phyloP scores from a whole-genome alignment of 2,113 vertebrate species.

The Dromaius novaehollandiae region DNA sequence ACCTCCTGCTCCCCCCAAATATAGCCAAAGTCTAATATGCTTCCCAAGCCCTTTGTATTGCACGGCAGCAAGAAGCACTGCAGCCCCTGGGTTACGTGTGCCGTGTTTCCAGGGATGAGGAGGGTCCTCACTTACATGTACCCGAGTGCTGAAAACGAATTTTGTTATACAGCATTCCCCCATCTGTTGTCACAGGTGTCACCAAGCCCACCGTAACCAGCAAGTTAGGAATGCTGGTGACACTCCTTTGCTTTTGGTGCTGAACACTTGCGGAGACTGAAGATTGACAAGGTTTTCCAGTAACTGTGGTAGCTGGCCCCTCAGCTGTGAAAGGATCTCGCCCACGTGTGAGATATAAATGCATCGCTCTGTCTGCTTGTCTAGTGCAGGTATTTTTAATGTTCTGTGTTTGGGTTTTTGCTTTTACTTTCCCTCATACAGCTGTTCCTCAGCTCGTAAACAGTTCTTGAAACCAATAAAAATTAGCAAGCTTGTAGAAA shows the following conservation, averaged over 20 bases:
- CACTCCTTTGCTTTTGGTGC: background rate
- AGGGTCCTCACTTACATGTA: rapidly evolving
- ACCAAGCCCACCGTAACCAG: rapidly evolving
- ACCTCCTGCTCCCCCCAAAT: background rate
- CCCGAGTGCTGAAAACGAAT: background rate
- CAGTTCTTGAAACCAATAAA: background rate
- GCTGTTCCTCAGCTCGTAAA: background rate
- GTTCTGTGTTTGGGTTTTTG: background rate
- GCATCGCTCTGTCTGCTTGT: background rate
- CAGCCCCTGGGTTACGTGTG: background rate
- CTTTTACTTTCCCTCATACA: background rate
- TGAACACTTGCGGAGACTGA: background rate
- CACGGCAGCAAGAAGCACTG: background rate
- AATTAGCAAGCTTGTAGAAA: slow-evolving; percentile 24
- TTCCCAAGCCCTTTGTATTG: background rate
- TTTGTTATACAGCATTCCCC: background rate
- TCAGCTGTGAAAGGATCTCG: background rate
- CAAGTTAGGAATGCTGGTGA: background rate
- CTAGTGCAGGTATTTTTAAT: background rate
- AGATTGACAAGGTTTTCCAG: background rate
- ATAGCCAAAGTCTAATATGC: background rate
- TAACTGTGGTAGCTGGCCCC: background rate
- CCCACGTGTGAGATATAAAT: background rate
- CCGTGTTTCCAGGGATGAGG: background rate
- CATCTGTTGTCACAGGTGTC: background rate